phyloP scores from a whole-genome alignment of 2,113 vertebrate species.

The Patagioenas fasciata region DNA sequence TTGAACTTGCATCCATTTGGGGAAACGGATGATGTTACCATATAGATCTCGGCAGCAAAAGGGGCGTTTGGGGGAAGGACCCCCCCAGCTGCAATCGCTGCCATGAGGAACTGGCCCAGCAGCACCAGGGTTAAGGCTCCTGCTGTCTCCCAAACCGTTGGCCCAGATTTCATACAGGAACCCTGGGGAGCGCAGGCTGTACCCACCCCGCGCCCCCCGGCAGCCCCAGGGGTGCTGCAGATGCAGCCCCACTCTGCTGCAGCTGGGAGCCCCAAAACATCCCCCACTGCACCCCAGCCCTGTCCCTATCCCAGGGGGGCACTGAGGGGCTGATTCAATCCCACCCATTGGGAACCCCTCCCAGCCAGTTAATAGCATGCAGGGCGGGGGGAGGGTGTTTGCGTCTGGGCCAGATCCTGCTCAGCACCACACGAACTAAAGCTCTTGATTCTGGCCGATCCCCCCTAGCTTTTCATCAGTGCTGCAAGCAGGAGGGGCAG shows the following conservation, averaged over 20 bases:
- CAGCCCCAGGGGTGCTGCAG: not conserved
- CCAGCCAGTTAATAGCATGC: not conserved
- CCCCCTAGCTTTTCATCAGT: not conserved
- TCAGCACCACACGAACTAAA: not conserved
- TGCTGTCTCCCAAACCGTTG: not conserved
- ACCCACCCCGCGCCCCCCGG: rapidly evolving
- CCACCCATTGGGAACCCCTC: not conserved
- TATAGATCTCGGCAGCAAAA: rapidly evolving
- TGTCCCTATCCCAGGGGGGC: too few species aligned
- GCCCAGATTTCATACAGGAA: not conserved
- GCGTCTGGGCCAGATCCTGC: not conserved
- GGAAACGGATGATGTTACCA: not conserved
- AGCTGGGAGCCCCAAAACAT: not conserved
- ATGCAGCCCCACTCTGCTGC: not conserved
- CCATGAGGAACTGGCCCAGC: not conserved
- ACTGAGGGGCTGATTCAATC: not conserved
- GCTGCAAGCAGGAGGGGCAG: not conserved
- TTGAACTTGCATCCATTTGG: not conserved
- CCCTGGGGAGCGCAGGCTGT: too few species aligned
- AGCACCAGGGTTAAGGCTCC: not conserved
- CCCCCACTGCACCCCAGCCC: not conserved
- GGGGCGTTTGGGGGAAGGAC: not conserved
- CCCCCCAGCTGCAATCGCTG: rapidly evolving
- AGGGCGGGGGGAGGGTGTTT: rapidly evolving
- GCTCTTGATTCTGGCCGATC: rapidly evolving